phyloP scores from a whole-genome alignment of 2,797 vertebrate species.

The Macrochelys suwanniensis region DNA sequence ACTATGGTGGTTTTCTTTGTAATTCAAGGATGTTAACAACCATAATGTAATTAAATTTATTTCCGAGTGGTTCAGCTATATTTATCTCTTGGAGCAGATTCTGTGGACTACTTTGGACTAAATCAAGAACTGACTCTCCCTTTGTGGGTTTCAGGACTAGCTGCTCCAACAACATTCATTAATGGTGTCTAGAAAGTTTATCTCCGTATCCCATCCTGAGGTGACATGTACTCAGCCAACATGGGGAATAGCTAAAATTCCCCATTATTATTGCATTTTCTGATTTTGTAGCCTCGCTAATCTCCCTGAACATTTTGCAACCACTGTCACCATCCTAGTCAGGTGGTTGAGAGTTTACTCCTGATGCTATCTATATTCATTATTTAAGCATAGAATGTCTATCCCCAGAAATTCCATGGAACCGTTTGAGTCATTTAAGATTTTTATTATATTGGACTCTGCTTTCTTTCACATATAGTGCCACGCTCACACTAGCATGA shows the following conservation, averaged over 20 bases:
- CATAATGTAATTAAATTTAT: background rate
- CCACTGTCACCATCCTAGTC: background rate
- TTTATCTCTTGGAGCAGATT: background rate
- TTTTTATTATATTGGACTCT: background rate
- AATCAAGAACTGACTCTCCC: background rate
- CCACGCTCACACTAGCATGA: background rate
- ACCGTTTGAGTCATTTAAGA: background rate
- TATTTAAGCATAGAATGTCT: background rate
- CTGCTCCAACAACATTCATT: background rate
- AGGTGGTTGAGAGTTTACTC: background rate
- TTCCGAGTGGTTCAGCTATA: background rate
- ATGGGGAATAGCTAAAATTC: background rate
- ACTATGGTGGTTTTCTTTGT: background rate
- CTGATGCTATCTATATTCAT: background rate
- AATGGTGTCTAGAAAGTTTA: background rate
- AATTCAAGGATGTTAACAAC: background rate
- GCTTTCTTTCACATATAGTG: background rate
- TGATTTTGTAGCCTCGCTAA: background rate
- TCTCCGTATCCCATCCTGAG: background rate
- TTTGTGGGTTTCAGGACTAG: background rate
- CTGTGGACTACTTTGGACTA: background rate
- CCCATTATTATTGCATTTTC: background rate
- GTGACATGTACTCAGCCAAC: background rate
- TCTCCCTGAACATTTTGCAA: background rate
- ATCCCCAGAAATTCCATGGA: background rate